Evolutionary conservation across 23 tunicate species (phyloP), one percentile per base, ranked within the genome.

Genomic region (Halocynthia aurantium): DNA sequence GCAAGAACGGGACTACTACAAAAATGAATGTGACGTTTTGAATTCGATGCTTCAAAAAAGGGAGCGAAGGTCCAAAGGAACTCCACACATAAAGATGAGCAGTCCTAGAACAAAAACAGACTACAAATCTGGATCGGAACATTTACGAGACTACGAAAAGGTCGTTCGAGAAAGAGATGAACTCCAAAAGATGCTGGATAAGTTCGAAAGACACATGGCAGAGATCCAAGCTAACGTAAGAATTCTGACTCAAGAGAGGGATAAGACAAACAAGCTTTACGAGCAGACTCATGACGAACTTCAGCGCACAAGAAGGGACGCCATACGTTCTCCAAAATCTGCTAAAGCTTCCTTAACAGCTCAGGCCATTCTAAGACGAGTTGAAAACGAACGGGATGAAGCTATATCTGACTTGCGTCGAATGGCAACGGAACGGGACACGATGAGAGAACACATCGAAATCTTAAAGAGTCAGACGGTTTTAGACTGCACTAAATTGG

Each of bases 361-460:
- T 8, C 98, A 92, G 58, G 98, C 98, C 67, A 83, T 92, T 53
- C 67, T 92, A 51, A 75, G 98, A 10, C 82, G 98, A 8, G 98
- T 92, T 61, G 98, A 92, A 61, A 82, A 76, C 82, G 98, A 92
- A 61, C 50, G 98, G 61, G 98, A 92, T 60, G 78, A 73, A 7
- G 51, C 83, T 11, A 75, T 86, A 13, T 84, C 83, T 22, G 98
- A 92, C 63, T 77, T 92, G 20, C 61, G 98, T 5, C 55, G 98
- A 53, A 92, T 92, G 98, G 86, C 98, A 8, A 92, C 98, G 8
- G 98, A 92, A 52, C 53, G 98, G 31, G 98, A 92, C 78, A 80
- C 87, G 50, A 54, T 92, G 67, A 52, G 91, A 5, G 98, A 92
- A 51, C 61, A 87, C 0, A 71, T 76, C 20, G 65, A 92, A 82